Conservation (phyloP, 2,797 vertebrate species). For the Chelon labrosus region DNA sequence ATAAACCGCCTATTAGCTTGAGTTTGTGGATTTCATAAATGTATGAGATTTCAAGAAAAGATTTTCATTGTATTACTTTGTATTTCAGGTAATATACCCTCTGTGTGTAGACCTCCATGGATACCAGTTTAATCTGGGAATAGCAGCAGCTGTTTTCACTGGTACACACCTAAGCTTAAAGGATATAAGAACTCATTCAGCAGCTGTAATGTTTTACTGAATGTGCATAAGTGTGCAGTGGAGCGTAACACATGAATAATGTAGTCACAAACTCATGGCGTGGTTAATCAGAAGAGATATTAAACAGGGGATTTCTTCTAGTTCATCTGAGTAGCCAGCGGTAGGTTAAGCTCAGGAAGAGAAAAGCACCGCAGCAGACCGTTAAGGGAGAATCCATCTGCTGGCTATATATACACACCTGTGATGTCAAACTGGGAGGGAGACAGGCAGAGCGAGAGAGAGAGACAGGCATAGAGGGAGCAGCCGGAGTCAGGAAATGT, state of each 20-base stretch:
- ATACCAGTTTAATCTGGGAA: constrained; percentile 9
- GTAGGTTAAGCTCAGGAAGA: constrained; percentile 42
- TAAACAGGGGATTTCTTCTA: constrained; percentile 82
- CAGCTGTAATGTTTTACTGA: constrained; percentile 23
- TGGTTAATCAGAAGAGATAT: constrained; percentile 76
- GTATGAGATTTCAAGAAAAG: too few species aligned
- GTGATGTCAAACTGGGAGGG: constrained; percentile 82
- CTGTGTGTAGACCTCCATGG: background rate
- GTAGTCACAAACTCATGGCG: constrained; percentile 74
- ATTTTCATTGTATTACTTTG: too few species aligned
- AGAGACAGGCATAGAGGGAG: background rate
- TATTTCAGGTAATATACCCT: too few species aligned
- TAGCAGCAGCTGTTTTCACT: background rate
- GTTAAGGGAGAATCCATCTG: constrained; percentile 85
- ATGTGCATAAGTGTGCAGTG: constrained; percentile 18
- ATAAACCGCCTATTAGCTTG: background rate
- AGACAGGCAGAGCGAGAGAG: constrained; percentile 21
- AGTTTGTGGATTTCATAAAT: too few species aligned
- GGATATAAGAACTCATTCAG: constrained; percentile 21
- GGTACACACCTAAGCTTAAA: constrained; percentile 22
- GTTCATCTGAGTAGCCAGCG: constrained; percentile 76
- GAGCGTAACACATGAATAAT: constrained; percentile 78
- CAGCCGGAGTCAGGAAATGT: constrained; percentile 32
- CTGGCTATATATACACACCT: constrained; percentile 84
- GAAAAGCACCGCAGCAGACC: constrained; percentile 57